Conservation (phyloP, 2,113 vertebrate genomes). For the Semicossyphus pulcher region DNA sequence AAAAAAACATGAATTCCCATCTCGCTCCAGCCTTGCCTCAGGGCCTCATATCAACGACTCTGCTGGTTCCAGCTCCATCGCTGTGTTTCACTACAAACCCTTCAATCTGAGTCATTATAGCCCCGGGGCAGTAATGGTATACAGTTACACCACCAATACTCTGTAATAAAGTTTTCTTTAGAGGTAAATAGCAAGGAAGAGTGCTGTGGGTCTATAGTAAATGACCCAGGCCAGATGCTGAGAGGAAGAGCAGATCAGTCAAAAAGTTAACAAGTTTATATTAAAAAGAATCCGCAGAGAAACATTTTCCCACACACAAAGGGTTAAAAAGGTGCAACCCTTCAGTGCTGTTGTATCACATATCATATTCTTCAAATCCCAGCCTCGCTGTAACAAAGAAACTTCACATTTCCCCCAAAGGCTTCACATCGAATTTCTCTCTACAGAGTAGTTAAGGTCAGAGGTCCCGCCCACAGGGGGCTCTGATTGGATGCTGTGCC, state of each 20-base stretch:
- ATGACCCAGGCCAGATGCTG: conserved; percentile 27
- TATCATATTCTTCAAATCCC: conserved; percentile 62
- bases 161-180: conserved; percentile 81
- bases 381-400: conserved; percentile 46
- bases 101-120: conserved; percentile 80
- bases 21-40: conserved; percentile 9
- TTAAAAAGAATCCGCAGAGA: conserved; percentile 11
- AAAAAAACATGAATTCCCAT: conserved; percentile 46
- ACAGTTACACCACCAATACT: conserved; percentile 71
- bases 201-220: conserved; percentile 44
- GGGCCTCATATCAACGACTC: conserved; percentile 50
- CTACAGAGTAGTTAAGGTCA: conserved; percentile 41
- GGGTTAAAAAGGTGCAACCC: conserved; percentile 63
- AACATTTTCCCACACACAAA: conserved; percentile 19
- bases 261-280: conserved; percentile 40
- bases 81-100: conserved; percentile 67
- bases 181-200: conserved; percentile 64
- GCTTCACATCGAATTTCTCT: conserved; percentile 53
- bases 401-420: conserved; percentile 28
- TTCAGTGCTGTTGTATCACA: conserved; percentile 48
- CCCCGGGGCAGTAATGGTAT: conserved; percentile 78
- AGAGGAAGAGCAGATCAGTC: conserved; percentile 23
- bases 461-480: conserved; percentile 54
- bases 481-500: conserved; percentile 71
- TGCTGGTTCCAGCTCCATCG: conserved; percentile 40